Percentiles rank a stretch among this genome's conserved stretches.
These are phyloP conservation scores for Agrochola litura DNA, from an alignment of 2,888 invertebrate species.

Conservation along the genomic window DNA sequence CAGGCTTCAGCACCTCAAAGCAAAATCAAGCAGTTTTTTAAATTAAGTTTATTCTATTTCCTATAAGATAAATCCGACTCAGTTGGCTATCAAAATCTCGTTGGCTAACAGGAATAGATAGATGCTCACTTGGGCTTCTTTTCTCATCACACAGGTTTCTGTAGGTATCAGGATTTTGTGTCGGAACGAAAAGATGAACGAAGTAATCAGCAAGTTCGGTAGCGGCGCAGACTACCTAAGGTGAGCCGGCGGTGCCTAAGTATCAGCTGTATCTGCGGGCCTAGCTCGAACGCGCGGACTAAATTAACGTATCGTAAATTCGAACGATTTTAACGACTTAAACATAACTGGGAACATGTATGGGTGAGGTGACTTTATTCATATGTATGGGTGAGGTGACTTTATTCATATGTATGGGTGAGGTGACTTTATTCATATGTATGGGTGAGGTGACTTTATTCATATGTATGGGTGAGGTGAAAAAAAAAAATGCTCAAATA, in stretches of 20 bases:
- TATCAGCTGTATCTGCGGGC: not conserved
- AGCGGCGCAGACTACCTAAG: not conserved
- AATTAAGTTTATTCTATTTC: not conserved
- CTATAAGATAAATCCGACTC: not conserved
- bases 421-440: no score
- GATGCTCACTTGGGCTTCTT: not conserved
- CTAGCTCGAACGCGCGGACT: no score
- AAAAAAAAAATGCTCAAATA: not conserved
- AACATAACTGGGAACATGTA: not conserved
- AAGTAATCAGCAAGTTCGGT: conserved; percentile 3
- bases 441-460: not conserved
- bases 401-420: not conserved
- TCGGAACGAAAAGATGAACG: conserved; percentile 1
- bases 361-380: no score
- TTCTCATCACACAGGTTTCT: not conserved
- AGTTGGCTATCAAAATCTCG: not conserved
- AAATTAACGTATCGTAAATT: not conserved
- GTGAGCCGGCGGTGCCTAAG: not conserved
- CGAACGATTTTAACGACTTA: not conserved
- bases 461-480: not conserved
- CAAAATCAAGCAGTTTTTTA: not conserved
- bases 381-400: no score
- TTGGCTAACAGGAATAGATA: not conserved
- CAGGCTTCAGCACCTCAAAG: not conserved
- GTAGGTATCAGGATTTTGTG: not conserved